Evolutionary conservation across 2,797 vertebrate genomes (phyloP).

Genomic region (Sylvilagus floridanus): DNA sequence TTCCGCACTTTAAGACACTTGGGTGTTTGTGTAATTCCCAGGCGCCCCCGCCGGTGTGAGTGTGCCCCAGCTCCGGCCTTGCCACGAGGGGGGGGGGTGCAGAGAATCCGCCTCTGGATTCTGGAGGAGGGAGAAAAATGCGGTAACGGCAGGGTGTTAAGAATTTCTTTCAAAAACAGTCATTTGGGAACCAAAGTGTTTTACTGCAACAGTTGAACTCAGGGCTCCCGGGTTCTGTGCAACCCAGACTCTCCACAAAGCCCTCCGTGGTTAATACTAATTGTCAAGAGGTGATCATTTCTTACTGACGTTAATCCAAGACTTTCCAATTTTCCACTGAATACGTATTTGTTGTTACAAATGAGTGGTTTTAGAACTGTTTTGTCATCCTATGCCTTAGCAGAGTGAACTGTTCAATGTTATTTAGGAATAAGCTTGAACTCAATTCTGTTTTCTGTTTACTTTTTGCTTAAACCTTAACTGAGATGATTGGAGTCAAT

Average conservation of each 20-base stretch:
- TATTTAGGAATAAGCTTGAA: constrained; percentile 85
- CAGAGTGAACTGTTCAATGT: constrained; percentile 80
- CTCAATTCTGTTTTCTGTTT: constrained; percentile 87
- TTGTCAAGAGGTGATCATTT: constrained; percentile 31
- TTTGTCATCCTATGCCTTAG: constrained; percentile 75
- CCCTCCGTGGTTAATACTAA: constrained; percentile 41
- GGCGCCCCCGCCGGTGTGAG: background rate
- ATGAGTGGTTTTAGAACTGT: constrained; percentile 80
- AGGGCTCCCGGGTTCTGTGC: background rate
- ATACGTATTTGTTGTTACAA: constrained; percentile 69
- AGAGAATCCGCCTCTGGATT: background rate
- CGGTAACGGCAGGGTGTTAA: background rate
- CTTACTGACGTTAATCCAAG: constrained; percentile 70
- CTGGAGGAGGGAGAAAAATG: background rate
- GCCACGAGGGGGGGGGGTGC: background rate
- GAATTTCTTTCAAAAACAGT: constrained; percentile 7
- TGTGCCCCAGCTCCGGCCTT: background rate
- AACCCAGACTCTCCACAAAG: constrained; percentile 1
- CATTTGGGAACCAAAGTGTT: constrained; percentile 65
- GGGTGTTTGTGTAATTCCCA: background rate
- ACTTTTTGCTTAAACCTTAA: constrained; percentile 84
- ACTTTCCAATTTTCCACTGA: constrained; percentile 80
- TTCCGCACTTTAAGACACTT: constrained; percentile 62
- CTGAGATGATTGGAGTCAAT: constrained; percentile 88
- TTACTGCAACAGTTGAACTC: constrained; percentile 10